Percentiles rank a stretch among this genome's conserved stretches.
Evolutionary conservation across 2,888 invertebrate genomes (phyloP).

Genomic region (Dorcus parallelipipedus): DNA sequence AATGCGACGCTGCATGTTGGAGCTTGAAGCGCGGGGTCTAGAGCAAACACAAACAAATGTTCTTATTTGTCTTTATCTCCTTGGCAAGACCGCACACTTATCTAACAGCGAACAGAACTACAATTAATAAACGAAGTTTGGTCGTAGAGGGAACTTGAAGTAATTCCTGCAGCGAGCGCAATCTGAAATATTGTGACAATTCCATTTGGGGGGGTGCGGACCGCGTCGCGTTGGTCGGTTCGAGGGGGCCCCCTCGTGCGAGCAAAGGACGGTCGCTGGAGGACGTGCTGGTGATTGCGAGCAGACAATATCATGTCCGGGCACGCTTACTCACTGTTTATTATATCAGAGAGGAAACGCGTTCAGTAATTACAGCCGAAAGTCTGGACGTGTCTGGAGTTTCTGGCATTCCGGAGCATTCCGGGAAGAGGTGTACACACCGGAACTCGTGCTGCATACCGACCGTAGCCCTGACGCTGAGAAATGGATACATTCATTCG

Average conservation of each 20-base stretch:
- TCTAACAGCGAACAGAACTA: slow-evolving; percentile 35
- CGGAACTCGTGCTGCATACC: slow-evolving; percentile 38
- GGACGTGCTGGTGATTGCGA: too few species aligned
- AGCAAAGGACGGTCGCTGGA: background rate
- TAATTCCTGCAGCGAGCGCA: slow-evolving; percentile 38
- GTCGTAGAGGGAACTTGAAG: slow-evolving; percentile 35
- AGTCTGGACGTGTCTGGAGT: slow-evolving; percentile 46
- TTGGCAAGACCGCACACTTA: slow-evolving; percentile 28
- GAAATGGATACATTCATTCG: slow-evolving; percentile 45
- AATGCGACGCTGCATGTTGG: too few species aligned
- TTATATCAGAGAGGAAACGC: slow-evolving; percentile 39
- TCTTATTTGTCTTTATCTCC: slow-evolving; percentile 21
- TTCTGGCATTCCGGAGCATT: slow-evolving; percentile 41
- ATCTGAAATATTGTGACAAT: slow-evolving; percentile 41
- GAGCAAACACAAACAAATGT: slow-evolving; percentile 15
- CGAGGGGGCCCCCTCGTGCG: slow-evolving; percentile 12
- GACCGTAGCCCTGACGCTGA: slow-evolving; percentile 35
- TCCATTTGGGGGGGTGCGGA: slow-evolving; percentile 15
- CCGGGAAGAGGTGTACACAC: slow-evolving; percentile 30
- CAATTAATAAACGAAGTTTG: slow-evolving; percentile 45
- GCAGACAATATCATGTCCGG: slow-evolving; percentile 27
- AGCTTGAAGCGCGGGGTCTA: too few species aligned
- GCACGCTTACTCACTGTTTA: slow-evolving; percentile 32
- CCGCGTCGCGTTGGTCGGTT: background rate
- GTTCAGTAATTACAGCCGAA: slow-evolving; percentile 43